A percentile compares a stretch with the other conserved stretches of the same genome.
These are phyloP conservation scores for Anabas testudineus DNA, from an alignment of 2,797 vertebrate species.

Conservation along the genomic window DNA sequence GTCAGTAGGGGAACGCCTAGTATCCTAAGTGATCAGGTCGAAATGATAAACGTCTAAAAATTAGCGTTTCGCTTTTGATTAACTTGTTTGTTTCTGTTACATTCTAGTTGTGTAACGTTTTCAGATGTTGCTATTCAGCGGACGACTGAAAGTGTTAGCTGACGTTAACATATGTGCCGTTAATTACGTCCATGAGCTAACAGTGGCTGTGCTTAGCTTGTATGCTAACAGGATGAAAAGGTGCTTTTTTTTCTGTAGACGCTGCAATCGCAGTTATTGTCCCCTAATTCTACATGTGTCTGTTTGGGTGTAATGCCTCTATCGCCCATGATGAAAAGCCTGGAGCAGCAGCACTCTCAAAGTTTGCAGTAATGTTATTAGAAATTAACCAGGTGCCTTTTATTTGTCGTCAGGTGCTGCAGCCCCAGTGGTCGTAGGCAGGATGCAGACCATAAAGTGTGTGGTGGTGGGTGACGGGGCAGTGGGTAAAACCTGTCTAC, in stretches of 20 bases:
- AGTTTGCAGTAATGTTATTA: background rate
- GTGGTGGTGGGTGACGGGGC: constrained; percentile 95
- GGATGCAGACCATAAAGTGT: constrained; percentile 97
- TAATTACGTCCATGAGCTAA: constrained; percentile 62
- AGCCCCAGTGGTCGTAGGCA: constrained; percentile 87
- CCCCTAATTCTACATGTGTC: background rate
- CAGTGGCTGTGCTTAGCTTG: constrained; percentile 56
- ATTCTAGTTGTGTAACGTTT: background rate
- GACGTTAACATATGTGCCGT: constrained; percentile 16
- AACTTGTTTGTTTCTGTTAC: fast-evolving
- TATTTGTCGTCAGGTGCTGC: constrained; percentile 79
- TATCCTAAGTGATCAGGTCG: constrained; percentile 42
- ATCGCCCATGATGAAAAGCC: background rate
- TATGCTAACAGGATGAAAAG: constrained; percentile 52
- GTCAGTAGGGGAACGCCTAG: constrained; percentile 80
- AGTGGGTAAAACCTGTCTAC: constrained; percentile 95
- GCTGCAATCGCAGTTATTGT: background rate
- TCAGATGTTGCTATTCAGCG: background rate
- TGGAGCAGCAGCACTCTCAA: background rate
- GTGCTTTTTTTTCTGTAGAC: background rate
- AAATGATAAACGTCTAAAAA: constrained; percentile 6
- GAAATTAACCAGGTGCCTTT: constrained; percentile 42
- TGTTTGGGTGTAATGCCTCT: fast-evolving
- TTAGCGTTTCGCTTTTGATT: background rate
- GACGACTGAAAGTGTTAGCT: background rate